Conservation (phyloP, 2,113 vertebrate species). For the Lipotes vexillifer region DNA sequence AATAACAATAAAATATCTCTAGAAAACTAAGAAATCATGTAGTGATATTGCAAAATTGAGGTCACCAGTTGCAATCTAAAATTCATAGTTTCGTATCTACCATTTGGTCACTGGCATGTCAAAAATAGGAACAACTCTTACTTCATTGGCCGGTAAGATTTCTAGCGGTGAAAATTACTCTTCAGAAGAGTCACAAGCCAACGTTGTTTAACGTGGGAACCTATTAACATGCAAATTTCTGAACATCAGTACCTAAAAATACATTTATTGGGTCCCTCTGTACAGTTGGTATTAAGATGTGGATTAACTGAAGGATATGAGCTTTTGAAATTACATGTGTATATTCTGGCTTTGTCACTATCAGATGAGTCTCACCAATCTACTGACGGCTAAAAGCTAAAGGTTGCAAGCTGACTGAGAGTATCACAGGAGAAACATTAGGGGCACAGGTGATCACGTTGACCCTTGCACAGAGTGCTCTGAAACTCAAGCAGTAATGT, state of each 20-base stretch:
- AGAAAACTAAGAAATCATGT: background rate
- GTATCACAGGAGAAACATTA: background rate
- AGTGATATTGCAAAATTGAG: background rate
- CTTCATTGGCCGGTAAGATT: background rate
- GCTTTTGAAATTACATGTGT: background rate
- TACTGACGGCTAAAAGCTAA: conserved; percentile 10
- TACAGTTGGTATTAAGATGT: background rate
- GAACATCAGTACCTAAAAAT: background rate
- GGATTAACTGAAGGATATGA: background rate
- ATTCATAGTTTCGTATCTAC: background rate
- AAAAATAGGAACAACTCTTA: background rate
- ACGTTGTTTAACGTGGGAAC: background rate
- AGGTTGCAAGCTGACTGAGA: background rate
- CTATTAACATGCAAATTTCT: background rate
- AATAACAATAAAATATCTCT: background rate
- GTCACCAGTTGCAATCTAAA: background rate
- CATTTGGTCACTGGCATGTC: background rate
- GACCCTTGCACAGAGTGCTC: background rate
- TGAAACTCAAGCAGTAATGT: background rate
- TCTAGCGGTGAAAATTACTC: conserved; percentile 12
- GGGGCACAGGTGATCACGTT: background rate
- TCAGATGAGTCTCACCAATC: background rate
- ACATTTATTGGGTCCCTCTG: background rate
- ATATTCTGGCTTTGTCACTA: background rate
- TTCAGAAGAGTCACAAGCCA: background rate